phyloP scores from a whole-genome alignment of 2,113 vertebrate species.

The Tinamus guttatus region DNA sequence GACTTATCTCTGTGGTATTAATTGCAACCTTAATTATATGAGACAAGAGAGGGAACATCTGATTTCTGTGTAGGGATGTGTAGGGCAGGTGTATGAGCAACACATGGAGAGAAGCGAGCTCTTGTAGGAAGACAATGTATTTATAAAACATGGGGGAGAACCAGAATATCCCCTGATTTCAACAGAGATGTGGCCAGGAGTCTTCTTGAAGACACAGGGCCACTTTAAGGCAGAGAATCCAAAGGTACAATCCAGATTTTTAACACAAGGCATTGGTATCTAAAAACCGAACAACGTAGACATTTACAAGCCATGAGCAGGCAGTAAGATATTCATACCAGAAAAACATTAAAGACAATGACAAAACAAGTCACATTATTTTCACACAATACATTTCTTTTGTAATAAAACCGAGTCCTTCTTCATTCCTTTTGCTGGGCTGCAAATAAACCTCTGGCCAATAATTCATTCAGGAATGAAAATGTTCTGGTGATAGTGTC shows the following conservation, averaged over 20 bases:
- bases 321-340: not conserved
- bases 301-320: not conserved
- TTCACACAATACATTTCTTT: slow-evolving; percentile 13
- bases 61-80: not conserved
- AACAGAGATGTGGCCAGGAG: not conserved
- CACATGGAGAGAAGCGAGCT: not conserved
- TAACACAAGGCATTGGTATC: slow-evolving; percentile 33
- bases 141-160: slow-evolving; percentile 24
- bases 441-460: not conserved
- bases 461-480: not conserved
- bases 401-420: not conserved
- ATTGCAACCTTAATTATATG: fast-evolving
- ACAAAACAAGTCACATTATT: not conserved
- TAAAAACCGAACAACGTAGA: not conserved
- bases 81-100: not conserved
- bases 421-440: not conserved
- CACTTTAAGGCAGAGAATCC: slow-evolving; percentile 53
- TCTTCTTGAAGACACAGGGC: slow-evolving; percentile 44
- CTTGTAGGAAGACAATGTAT: slow-evolving; percentile 53
- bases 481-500: not conserved
- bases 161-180: not conserved
- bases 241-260: slow-evolving; percentile 32
- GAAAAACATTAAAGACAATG: not conserved
- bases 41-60: not conserved
- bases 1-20: not conserved